Conservation (phyloP, 1,140 invertebrate species). For the Anastatus disparis region DNA sequence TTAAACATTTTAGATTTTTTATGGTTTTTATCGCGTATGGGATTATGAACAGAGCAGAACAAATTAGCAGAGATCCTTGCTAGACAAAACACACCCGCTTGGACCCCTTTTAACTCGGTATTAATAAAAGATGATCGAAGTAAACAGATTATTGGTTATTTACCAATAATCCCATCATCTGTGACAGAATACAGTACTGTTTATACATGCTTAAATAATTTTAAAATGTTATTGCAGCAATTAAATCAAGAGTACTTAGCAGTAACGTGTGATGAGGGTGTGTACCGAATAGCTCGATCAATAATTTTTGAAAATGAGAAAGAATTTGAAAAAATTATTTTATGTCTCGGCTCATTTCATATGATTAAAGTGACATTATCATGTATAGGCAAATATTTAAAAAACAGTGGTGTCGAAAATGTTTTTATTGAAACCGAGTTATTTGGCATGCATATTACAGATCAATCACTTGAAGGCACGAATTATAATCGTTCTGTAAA, state of each 20-base stretch:
- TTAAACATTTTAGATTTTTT: background rate
- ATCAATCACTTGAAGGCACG: constrained; percentile 34
- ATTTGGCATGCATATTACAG: constrained; percentile 16
- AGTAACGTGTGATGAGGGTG: too few relatives aligned
- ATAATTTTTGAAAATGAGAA: background rate
- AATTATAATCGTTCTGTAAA: constrained; percentile 39
- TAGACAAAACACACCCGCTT: background rate
- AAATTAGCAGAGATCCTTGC: background rate
- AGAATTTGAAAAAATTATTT: too few relatives aligned
- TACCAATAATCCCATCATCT: background rate
- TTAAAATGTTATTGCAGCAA: background rate
- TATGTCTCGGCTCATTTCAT: constrained; percentile 35
- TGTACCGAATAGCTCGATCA: background rate
- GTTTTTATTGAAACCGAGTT: constrained; percentile 33
- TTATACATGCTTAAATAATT: constrained; percentile 3
- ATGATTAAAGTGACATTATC: constrained; percentile 29
- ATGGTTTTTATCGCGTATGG: background rate
- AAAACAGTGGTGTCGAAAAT: constrained; percentile 39
- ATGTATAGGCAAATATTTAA: constrained; percentile 40
- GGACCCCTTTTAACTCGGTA: background rate
- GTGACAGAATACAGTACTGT: background rate
- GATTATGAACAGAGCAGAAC: too few relatives aligned
- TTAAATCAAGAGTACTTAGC: too few relatives aligned
- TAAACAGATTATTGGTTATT: too few relatives aligned
- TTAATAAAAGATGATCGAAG: background rate